Base-by-base conservation (phyloP, 1,140 invertebrate species). In the Cyclargus thomasi region DNA sequence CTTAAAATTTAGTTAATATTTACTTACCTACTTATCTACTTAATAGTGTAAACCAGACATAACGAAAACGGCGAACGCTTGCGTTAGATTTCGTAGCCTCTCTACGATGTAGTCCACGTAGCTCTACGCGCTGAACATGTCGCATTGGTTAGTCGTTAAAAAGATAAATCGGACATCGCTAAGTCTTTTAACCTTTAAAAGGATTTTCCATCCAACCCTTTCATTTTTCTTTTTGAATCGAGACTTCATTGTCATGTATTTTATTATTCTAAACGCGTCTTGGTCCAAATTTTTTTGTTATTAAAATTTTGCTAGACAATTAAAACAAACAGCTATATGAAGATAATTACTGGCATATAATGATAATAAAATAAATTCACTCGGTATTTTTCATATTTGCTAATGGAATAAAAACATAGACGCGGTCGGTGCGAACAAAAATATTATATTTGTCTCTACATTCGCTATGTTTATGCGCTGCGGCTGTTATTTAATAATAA, bases 111-210 rank as follows among this genome's bases (percentile, higher is more conserved):
- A 22, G 23, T 22, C 36, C 59, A 35, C 69, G 36, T 64, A 21
- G 16, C 62, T 36, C 53, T 62, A 62, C 68, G 67, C 67, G 67
- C 70, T 64, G 70, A 74, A 72, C 74, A 65, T 73, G 77, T 79
- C 80, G 80, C 78, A 71, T 74, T 75, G 74, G 80, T 80, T 86
- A 82, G 79, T 87, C 83, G 81, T 87, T 86, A 82, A 80, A 75
- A 85, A 85, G 83, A 87, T 81, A 85, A 86, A 85, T 85, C 74
- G 81, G 66, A 65, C 78, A 78, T 80, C 77, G 73, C 75, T 75
- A 78, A 74, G 77, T 75, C 74, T 68, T 74, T 70, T 82, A 85
- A 85, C 76, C 78, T 79, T 77, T 82, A 78, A 79, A 81, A 85
- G 76, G 65, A 66, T 35, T 57, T 75, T 69, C 75, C 72, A 59